phyloP scores from a whole-genome alignment of 2,888 invertebrate species.

The Saturnia pavonia region DNA sequence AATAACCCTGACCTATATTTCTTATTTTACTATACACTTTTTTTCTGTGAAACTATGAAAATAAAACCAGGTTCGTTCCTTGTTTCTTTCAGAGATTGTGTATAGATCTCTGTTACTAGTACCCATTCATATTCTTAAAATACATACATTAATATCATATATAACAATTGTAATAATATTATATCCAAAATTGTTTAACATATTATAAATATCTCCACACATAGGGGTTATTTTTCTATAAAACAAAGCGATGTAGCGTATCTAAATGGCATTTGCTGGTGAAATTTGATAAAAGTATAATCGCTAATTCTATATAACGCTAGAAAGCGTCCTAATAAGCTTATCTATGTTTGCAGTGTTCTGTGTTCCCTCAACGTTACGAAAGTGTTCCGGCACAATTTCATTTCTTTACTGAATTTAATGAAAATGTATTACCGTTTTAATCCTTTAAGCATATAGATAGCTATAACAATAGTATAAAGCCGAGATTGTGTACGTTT shows the following conservation, averaged over 20 bases:
- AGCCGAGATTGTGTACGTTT: too few species aligned
- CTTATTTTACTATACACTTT: too few species aligned
- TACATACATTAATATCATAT: too few species aligned
- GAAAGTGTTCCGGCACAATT: slow-evolving; percentile 22
- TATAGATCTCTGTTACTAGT: too few species aligned
- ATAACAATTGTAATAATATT: too few species aligned
- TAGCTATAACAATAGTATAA: not conserved
- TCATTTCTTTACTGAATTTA: slow-evolving; percentile 1
- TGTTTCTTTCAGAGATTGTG: too few species aligned
- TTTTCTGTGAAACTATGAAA: too few species aligned
- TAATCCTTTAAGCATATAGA: not conserved
- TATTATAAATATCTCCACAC: not conserved
- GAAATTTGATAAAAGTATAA: slow-evolving; percentile 29
- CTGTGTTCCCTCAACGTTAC: slow-evolving; percentile 34
- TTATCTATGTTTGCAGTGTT: slow-evolving; percentile 41
- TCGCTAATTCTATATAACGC: slow-evolving; percentile 32
- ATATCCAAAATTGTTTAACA: too few species aligned
- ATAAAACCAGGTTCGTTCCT: too few species aligned
- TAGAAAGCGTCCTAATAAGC: slow-evolving; percentile 37
- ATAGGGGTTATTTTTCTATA: not conserved
- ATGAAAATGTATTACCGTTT: slow-evolving; percentile 1
- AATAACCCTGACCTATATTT: too few species aligned
- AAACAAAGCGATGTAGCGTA: not conserved
- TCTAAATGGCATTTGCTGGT: slow-evolving; percentile 21
- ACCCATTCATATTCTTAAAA: too few species aligned